Base-by-base conservation (phyloP, 2,113 vertebrate species). In the Gasterosteus nipponicus region DNA sequence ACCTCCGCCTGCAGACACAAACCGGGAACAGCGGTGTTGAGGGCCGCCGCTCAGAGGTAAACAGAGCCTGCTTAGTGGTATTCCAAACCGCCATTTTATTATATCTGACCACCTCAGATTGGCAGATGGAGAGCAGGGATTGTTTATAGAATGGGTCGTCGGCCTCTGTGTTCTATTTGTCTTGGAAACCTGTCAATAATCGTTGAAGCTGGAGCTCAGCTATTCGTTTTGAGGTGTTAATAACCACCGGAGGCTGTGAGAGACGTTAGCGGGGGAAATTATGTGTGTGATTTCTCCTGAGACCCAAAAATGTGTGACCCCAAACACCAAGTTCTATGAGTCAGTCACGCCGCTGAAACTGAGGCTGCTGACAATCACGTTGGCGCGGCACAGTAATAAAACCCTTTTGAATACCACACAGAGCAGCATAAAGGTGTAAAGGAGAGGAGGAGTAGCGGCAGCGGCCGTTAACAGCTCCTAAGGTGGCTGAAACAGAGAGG, bases 1-100 rank as follows among this genome's bases (percentile, higher is more conserved):
- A 97, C 94, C 92, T 97, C 96, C 29, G 95, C 94, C 98, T 99
- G 89, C 75, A 84, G 68, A 54, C 73, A 73, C 33, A 22, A 4
- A 0, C 44, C 15, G 16, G 12, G n/a, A 22, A n/a, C 49, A 53
- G 19, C 1, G 22, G 10, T 1, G 2, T 54, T 5, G 33, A 44
- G 29, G 19, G n/a, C n/a, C 7, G 6, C n/a, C 3, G 35, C 49
- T 66, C 14, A 14, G 42, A 60, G 5, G 10, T 51, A 63, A 72
- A 53, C 51, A 22, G 12, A 15, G 38, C 18, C 19, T 47, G 38
- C 31, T 46, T 19, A 47, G 6, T 19, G 54, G 58, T 78, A 18
- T 53, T 35, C 31, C 22, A 61, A 58, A 19, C 46, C 63, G 35
- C 6, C 35, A 38, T 38, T 38, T 38, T 38, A 38, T 47, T 9